Conservation (phyloP, 2,888 invertebrate species). For the Campoletis raptor region DNA sequence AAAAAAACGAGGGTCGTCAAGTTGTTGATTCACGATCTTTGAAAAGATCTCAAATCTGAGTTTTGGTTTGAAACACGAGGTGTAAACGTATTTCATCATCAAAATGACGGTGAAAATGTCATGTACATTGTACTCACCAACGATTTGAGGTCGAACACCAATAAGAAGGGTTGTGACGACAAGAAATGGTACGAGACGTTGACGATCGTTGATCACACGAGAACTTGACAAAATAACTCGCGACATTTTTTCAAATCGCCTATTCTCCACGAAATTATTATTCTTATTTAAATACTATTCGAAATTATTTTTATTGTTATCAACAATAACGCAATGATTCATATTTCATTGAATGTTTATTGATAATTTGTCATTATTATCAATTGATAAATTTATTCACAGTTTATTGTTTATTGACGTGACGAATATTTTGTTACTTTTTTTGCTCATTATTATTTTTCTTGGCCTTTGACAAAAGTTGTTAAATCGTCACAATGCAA, state of each 20-base stretch:
- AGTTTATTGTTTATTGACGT: not conserved
- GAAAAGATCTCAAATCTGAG: not conserved
- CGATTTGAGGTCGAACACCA: constrained; percentile 79
- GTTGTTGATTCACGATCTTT: not conserved
- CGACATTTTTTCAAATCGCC: constrained; percentile 62
- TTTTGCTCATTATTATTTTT: not conserved
- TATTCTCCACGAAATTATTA: constrained; percentile 57
- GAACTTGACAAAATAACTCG: constrained; percentile 66
- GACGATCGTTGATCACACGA: constrained; percentile 71
- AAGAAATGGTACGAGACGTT: constrained; percentile 74
- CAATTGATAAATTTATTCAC: not conserved
- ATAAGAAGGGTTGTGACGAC: constrained; percentile 75
- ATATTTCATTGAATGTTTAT: not conserved
- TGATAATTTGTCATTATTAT: not conserved
- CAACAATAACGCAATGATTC: not conserved
- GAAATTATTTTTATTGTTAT: not conserved
- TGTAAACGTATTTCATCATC: not conserved
- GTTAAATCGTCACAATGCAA: not conserved
- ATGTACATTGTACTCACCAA: constrained; percentile 79
- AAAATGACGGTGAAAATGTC: not conserved
- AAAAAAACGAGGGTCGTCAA: not conserved
- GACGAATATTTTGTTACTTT: not conserved
- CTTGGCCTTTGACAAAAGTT: not conserved
- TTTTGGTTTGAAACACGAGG: constrained; percentile 18
- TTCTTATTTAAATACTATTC: not conserved